Evolutionary conservation across 2,797 vertebrate genomes (phyloP).

Genomic region (Cuculus canorus): DNA sequence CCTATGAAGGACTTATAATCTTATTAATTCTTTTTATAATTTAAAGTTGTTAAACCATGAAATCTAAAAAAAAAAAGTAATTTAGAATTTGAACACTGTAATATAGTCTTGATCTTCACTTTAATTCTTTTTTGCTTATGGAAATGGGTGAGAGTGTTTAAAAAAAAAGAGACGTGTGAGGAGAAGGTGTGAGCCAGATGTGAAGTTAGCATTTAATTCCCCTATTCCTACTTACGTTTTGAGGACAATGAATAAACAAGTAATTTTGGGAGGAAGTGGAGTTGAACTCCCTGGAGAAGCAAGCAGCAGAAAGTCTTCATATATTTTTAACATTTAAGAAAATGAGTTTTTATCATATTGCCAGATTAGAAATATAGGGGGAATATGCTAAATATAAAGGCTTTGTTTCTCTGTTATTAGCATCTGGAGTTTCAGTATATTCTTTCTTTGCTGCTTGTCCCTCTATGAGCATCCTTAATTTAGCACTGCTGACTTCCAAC

Average conservation of each 20-base stretch:
- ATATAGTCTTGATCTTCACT: not conserved
- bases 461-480: not conserved
- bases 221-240: not conserved
- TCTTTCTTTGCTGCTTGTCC: not conserved
- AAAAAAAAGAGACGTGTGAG: not conserved
- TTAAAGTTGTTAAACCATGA: conserved; percentile 4
- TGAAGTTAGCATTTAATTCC: not conserved
- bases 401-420: not conserved
- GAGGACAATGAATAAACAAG: not conserved
- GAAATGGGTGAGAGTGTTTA: not conserved
- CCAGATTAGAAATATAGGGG: not conserved
- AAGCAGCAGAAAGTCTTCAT: not conserved
- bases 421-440: not conserved
- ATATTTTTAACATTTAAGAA: not conserved
- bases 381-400: not conserved
- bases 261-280: not conserved
- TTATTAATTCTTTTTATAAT: conserved; percentile 57
- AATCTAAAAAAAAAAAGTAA: not conserved
- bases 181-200: not conserved
- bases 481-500: not conserved
- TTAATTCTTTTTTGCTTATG: not conserved
- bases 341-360: not conserved
- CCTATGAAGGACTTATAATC: not conserved
- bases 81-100: not conserved
- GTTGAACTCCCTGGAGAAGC: not conserved